A percentile compares a stretch with the other conserved stretches of the same genome.
Evolutionary conservation across 2,797 vertebrate species (phyloP).

Genomic region (Xerus rutilus): DNA sequence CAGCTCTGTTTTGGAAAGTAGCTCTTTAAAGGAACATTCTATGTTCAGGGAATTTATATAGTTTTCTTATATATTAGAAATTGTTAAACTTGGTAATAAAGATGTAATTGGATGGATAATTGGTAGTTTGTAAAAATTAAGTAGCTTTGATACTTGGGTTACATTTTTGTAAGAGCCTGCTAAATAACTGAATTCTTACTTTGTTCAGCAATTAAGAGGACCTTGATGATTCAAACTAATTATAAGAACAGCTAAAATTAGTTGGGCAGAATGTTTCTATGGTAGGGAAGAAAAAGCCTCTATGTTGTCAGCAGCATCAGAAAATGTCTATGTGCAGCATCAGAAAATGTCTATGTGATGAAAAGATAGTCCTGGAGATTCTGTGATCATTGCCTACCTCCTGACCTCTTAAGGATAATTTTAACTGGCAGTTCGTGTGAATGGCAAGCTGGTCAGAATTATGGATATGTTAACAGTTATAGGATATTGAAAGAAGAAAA

Average conservation of each 20-base stretch:
- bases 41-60: background rate
- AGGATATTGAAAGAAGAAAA: background rate
- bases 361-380: background rate
- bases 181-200: slow-evolving; percentile 14
- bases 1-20: background rate
- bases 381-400: background rate
- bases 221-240: slow-evolving; percentile 21
- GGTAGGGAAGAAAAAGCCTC: background rate
- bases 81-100: slow-evolving; percentile 35
- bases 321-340: background rate
- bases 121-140: slow-evolving; percentile 36
- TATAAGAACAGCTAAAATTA: background rate
- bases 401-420: background rate
- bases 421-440: background rate
- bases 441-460: background rate
- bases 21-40: background rate
- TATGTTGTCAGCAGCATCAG: background rate
- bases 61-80: slow-evolving; percentile 41
- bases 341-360: background rate
- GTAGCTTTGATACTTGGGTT: background rate
- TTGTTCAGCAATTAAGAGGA: slow-evolving; percentile 7
- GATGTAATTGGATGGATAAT: background rate
- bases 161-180: background rate
- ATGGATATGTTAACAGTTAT: background rate
- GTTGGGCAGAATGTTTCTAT: background rate